Conservation (phyloP, 2,113 vertebrate genomes). For the Pedionomus torquatus region DNA sequence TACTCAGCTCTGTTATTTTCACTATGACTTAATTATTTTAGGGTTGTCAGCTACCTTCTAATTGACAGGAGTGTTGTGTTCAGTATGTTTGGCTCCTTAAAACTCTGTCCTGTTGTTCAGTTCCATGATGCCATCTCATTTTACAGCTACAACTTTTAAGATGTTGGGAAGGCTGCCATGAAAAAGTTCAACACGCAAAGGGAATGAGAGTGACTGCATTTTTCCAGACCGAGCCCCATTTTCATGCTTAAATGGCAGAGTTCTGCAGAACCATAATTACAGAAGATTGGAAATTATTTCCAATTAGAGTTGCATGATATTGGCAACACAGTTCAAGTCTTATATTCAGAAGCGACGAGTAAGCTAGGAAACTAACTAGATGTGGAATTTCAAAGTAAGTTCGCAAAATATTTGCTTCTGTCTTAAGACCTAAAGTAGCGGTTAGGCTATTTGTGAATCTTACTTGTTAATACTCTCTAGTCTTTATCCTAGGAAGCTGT, state of each 20-base stretch:
- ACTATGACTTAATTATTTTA: background rate
- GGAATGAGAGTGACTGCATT: background rate
- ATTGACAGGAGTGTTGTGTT: background rate
- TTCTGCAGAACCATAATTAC: background rate
- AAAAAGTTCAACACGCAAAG: background rate
- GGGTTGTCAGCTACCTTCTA: background rate
- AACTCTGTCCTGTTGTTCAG: background rate
- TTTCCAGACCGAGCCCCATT: background rate
- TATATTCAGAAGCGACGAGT: background rate
- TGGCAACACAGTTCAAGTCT: background rate
- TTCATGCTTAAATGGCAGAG: background rate
- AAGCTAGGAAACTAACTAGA: background rate
- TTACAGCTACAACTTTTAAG: background rate
- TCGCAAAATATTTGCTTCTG: background rate
- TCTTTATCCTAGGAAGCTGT: background rate
- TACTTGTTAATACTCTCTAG: background rate
- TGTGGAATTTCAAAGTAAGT: background rate
- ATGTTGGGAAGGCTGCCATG: background rate
- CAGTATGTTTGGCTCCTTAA: background rate
- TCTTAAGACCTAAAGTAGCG: background rate
- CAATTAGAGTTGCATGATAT: fast-evolving
- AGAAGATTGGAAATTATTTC: background rate
- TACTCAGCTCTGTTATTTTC: background rate
- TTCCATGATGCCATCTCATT: background rate
- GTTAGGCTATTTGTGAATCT: background rate